These are phyloP conservation scores for Drosophila ustulata DNA, from an alignment of 2,888 invertebrate genomes.

Conservation along the genomic window DNA sequence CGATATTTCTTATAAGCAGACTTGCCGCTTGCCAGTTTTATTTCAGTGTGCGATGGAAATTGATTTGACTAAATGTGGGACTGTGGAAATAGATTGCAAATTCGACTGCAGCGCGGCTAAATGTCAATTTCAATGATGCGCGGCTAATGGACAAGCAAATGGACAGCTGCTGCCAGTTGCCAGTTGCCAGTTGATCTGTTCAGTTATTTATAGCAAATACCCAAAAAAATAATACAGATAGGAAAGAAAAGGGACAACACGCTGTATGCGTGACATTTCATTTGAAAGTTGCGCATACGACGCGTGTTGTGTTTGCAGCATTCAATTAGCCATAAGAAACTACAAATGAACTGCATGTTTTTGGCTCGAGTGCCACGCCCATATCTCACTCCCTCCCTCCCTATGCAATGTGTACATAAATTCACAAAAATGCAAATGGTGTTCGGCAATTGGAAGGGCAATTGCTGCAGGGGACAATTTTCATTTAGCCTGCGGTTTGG, in stretches of 20 bases:
- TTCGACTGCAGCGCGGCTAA: constrained; percentile 48
- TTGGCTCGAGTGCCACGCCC: constrained; percentile 60
- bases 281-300: constrained; percentile 50
- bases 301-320: constrained; percentile 32
- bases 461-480: constrained; percentile 50
- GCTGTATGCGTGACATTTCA: constrained; percentile 38
- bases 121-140: constrained; percentile 75
- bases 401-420: no score
- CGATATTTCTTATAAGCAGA: neutral
- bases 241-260: constrained; percentile 25
- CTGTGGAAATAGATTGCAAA: constrained; percentile 43
- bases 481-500: constrained; percentile 36
- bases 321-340: constrained; percentile 54
- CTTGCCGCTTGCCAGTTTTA: neutral
- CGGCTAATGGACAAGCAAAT: constrained; percentile 68
- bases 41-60: constrained; percentile 45
- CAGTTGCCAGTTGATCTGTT: constrained; percentile 12
- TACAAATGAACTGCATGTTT: constrained; percentile 40
- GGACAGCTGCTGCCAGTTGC: constrained; percentile 47
- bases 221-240: neutral
- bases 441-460: constrained; percentile 27
- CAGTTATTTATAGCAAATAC: constrained; percentile 21
- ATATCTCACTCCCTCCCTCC: neutral
- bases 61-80: constrained; percentile 42
- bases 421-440: constrained; percentile 25